Base-by-base conservation (phyloP, 1,140 invertebrate species). In the Pollicipes pollicipes region DNA sequence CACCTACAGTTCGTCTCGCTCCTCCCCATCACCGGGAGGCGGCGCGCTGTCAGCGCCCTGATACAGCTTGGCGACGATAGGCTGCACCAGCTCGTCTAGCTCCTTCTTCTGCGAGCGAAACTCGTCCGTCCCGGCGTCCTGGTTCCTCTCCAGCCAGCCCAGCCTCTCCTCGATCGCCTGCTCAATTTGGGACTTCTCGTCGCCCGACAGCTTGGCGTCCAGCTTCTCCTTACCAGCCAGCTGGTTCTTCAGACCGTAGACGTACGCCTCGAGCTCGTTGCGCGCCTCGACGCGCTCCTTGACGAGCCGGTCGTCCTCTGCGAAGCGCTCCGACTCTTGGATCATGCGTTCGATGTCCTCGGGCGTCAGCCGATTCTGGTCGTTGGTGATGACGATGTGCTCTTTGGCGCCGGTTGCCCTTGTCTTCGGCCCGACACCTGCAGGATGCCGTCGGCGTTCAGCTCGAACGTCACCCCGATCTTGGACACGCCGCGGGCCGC, bases 171-270 rank as follows among this genome's bases (percentile, higher is more conserved):
- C 94, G 75, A 98, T 90, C 30, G 92, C 92, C 27, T 73, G 58
- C 69, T 73, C 95, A 84, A 98, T 93, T 76, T 94, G 97, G 1
- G 88, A 81, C 79, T 98, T 99, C 70, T 99, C 97, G 3, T 91
- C 88, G 69, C 90, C 91, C 75, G 84, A 85, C 35, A 93, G 26
- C 80, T 98, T 99, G 45, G 89, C 85, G 30, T 95, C 96, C 27
- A 99, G 85, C 81, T 98, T 99, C 73, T 98, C 96, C 80, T 98
- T 98, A 79, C 99, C 83, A 98, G 98, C 84, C 28, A 99, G 83
- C 80, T 99, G 97, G 81, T 96, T 98, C 83, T 99, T 99, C 31
- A 99, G 84, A 8, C 92, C 93, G 79, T 99, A 99, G 0, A 93
- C 93, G 76, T 98, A 98, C 37, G 93, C 95, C 82, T 99, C 97